Conservation (phyloP, 2,888 invertebrate genomes). For the Paralinhomoeus sp. region DNA sequence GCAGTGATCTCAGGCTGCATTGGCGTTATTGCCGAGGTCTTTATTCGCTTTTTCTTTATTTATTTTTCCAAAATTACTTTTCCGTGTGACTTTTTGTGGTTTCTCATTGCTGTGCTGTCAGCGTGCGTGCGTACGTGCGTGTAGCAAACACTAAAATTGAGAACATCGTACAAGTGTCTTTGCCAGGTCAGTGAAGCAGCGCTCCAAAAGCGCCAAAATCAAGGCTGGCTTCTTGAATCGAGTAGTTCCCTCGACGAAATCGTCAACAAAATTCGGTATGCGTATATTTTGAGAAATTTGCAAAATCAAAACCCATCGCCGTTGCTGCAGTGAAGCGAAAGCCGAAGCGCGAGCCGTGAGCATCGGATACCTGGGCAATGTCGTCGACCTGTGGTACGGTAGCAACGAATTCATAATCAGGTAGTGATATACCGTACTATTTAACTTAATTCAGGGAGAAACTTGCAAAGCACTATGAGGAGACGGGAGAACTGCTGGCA, state of each 20-base stretch:
- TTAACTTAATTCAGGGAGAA: slow-evolving; percentile 30
- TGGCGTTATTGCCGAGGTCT: slow-evolving; percentile 40
- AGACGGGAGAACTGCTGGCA: slow-evolving; percentile 34
- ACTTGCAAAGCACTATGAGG: slow-evolving; percentile 31
- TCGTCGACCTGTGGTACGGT: slow-evolving; percentile 34
- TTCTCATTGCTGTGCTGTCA: too few species aligned
- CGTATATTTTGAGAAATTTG: too few species aligned
- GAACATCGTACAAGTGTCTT: not conserved
- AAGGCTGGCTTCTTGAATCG: slow-evolving; percentile 39
- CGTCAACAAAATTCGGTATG: slow-evolving; percentile 25
- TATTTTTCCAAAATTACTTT: too few species aligned
- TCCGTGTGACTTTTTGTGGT: too few species aligned
- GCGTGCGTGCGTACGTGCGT: not conserved
- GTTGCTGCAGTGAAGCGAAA: too few species aligned
- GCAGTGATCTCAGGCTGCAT: slow-evolving; percentile 39
- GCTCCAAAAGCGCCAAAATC: slow-evolving; percentile 34
- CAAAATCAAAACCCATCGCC: too few species aligned
- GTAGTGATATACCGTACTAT: not conserved
- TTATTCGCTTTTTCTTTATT: too few species aligned
- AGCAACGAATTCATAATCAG: not conserved
- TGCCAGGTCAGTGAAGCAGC: slow-evolving; percentile 32
- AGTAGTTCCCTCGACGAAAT: slow-evolving; percentile 30
- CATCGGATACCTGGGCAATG: slow-evolving; percentile 38
- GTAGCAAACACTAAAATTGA: not conserved
- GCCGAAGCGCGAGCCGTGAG: slow-evolving; percentile 29